Evolutionary conservation across 2,113 vertebrate species (phyloP).

Genomic region (Hystrix brachyura): DNA sequence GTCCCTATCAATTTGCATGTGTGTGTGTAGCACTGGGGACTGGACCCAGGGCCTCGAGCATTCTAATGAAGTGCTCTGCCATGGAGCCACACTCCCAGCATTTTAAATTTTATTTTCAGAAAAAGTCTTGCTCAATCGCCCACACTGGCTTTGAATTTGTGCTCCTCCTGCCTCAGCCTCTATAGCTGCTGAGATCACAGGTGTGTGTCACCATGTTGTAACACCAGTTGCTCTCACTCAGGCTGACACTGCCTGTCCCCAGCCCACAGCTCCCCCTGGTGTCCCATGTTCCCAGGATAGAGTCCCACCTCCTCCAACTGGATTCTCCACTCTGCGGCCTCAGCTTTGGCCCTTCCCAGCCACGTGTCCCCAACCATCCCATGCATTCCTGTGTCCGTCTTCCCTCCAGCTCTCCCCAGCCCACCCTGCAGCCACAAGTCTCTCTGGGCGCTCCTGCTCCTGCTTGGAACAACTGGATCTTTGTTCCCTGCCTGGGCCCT

Average conservation of each 20-base stretch:
- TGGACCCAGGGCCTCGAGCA: background rate
- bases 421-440: background rate
- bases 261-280: background rate
- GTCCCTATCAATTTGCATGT: background rate
- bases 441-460: background rate
- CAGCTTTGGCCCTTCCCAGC: background rate
- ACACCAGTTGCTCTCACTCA: background rate
- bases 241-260: background rate
- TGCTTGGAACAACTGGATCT: background rate
- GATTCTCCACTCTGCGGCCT: background rate
- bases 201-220: background rate
- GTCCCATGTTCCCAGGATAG: background rate
- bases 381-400: background rate
- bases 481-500: background rate
- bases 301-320: background rate
- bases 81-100: background rate
- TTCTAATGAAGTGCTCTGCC: background rate
- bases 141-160: background rate
- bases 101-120: background rate
- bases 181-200: background rate
- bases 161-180: background rate
- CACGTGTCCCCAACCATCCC: background rate
- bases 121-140: background rate
- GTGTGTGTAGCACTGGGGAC: background rate
- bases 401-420: background rate